Evolutionary conservation across 2,888 invertebrate genomes (phyloP).

Genomic region (Choreutis nemorana): DNA sequence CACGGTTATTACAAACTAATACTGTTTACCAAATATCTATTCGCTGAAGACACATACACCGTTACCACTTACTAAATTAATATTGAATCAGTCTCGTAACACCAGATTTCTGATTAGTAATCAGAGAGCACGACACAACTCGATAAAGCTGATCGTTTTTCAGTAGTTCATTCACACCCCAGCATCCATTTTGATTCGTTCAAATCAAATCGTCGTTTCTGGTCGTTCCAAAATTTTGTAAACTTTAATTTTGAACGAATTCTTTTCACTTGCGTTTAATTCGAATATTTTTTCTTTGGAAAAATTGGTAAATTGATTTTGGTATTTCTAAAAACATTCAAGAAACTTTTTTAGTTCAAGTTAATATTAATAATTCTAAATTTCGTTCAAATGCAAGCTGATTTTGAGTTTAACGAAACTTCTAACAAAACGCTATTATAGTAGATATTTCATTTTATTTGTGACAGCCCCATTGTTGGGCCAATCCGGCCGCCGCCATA

Average conservation of each 20-base stretch:
- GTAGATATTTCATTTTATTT: no score
- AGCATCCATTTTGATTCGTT: conserved; percentile 68
- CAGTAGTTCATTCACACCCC: conserved; percentile 67
- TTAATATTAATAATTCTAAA: no score
- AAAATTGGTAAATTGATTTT: no score
- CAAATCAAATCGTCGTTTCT: conserved; percentile 60
- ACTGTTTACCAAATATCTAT: conserved; percentile 32
- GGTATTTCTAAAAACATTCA: no score
- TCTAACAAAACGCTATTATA: no score
- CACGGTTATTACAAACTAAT: conserved; percentile 50
- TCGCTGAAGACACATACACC: conserved; percentile 30
- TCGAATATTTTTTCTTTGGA: no score
- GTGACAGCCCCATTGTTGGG: no score
- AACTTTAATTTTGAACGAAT: conserved; percentile 30
- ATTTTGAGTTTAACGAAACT: no score
- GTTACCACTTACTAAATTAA: conserved; percentile 38
- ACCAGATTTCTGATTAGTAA: conserved; percentile 51
- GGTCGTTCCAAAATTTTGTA: conserved; percentile 37
- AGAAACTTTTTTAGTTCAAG: no score
- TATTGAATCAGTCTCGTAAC: conserved; percentile 44
- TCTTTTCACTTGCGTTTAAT: no score
- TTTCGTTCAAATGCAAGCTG: no score
- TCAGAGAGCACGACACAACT: conserved; percentile 62
- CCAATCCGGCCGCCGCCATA: no score
- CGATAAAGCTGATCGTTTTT: conserved; percentile 64